phyloP scores from a whole-genome alignment of 1,140 invertebrate species.

The Lutraria rhynchaena region DNA sequence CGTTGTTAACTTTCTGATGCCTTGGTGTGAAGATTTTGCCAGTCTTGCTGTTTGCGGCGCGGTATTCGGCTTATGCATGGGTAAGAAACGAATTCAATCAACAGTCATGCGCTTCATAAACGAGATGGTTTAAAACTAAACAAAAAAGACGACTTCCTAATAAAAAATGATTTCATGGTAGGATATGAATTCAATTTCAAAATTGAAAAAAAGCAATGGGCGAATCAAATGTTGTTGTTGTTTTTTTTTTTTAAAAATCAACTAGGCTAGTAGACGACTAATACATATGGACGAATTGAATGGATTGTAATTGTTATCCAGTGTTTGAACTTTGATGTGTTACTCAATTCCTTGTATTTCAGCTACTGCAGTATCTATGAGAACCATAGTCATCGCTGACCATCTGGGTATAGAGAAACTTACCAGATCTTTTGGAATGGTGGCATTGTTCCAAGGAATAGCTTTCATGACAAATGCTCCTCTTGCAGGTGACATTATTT shows the following conservation, averaged over 20 bases:
- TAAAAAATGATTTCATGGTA: too few relatives aligned
- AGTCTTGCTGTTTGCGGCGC: conserved; percentile 53
- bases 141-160: too few relatives aligned
- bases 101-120: not conserved
- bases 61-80: conserved; percentile 77
- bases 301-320: too few relatives aligned
- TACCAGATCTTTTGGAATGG: conserved; percentile 73
- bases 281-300: too few relatives aligned
- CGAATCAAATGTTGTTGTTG: too few relatives aligned
- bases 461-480: conserved; percentile 73
- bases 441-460: conserved; percentile 75
- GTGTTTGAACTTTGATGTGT: too few relatives aligned
- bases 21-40: conserved; percentile 66
- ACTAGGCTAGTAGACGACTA: too few relatives aligned
- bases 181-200: too few relatives aligned
- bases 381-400: conserved; percentile 75
- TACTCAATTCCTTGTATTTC: too few relatives aligned
- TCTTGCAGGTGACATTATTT: conserved; percentile 76
- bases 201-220: too few relatives aligned
- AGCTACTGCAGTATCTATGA: conserved; percentile 71
- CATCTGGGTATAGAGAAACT: conserved; percentile 71
- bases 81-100: conserved; percentile 64
- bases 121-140: not conserved
- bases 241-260: too few relatives aligned
- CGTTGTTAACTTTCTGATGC: conserved; percentile 64